Evolutionary conservation across 2,797 vertebrate species (phyloP).

Genomic region (Melanotaenia boesemani): DNA sequence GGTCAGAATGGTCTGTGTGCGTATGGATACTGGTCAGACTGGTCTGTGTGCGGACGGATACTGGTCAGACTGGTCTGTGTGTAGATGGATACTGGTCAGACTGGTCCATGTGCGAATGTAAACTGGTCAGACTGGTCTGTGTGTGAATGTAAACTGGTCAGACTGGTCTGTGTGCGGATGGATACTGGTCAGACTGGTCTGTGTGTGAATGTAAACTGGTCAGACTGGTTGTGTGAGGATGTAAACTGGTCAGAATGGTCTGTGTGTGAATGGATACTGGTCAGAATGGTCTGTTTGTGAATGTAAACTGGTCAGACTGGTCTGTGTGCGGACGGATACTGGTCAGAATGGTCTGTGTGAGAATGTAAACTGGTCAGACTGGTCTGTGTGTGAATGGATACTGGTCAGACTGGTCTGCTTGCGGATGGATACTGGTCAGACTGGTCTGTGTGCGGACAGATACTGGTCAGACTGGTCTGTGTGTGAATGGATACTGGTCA

Average conservation of each 20-base stretch:
- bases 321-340: constrained; percentile 34
- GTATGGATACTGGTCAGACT: constrained; percentile 35
- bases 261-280: constrained; percentile 34
- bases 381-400: constrained; percentile 34
- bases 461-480: too few species aligned
- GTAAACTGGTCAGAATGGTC: too few species aligned
- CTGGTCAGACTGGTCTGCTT: neutral
- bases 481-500: constrained; percentile 35
- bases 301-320: too few species aligned
- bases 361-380: too few species aligned
- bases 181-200: too few species aligned
- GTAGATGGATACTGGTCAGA: constrained; percentile 35
- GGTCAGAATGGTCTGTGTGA: neutral
- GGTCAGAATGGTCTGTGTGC: too few species aligned
- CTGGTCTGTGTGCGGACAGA: too few species aligned
- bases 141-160: constrained; percentile 35
- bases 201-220: constrained; percentile 35
- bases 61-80: too few species aligned
- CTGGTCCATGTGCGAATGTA: too few species aligned
- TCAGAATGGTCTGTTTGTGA: neutral
- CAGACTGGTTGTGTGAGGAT: neutral
- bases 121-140: too few species aligned
- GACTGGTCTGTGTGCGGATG: neutral
- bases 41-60: too few species aligned
- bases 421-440: constrained; percentile 39